A percentile compares a stretch with the other conserved stretches of the same genome.
Conservation (phyloP, 2,797 vertebrate species). For the Phyllotis vaccarum region DNA sequence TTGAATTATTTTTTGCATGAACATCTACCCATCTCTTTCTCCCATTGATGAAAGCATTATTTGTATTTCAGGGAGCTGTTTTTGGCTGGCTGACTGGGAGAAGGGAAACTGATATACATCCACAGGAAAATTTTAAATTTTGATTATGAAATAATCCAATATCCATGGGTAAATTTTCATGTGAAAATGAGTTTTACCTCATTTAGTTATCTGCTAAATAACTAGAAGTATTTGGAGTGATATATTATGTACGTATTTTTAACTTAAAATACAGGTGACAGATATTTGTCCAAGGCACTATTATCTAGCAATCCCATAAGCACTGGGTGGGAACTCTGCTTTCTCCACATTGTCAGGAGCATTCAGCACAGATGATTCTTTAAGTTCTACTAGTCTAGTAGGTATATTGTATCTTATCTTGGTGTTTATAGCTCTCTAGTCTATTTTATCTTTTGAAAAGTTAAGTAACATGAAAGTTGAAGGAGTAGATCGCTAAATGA, state of each 20-base stretch:
- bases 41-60: too few relatives aligned
- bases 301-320: neutral
- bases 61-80: too few relatives aligned
- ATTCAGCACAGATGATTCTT: neutral
- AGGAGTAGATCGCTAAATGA: neutral
- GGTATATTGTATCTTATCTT: neutral
- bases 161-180: neutral
- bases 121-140: neutral
- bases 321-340: neutral
- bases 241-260: neutral
- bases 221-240: neutral
- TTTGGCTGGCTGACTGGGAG: too few relatives aligned
- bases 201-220: neutral
- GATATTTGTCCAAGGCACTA: neutral
- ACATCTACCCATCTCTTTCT: too few relatives aligned
- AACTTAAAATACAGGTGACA: neutral
- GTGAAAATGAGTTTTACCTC: neutral
- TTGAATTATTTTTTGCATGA: too few relatives aligned
- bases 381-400: neutral
- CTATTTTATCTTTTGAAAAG: neutral
- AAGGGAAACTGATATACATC: neutral
- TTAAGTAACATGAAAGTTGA: neutral
- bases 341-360: neutral
- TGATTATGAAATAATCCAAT: neutral
- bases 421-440: neutral